Evolutionary conservation across 2,113 vertebrate genomes (phyloP), one percentile per base, ranked within the genome.

Genomic region (Calyptomena viridis): DNA sequence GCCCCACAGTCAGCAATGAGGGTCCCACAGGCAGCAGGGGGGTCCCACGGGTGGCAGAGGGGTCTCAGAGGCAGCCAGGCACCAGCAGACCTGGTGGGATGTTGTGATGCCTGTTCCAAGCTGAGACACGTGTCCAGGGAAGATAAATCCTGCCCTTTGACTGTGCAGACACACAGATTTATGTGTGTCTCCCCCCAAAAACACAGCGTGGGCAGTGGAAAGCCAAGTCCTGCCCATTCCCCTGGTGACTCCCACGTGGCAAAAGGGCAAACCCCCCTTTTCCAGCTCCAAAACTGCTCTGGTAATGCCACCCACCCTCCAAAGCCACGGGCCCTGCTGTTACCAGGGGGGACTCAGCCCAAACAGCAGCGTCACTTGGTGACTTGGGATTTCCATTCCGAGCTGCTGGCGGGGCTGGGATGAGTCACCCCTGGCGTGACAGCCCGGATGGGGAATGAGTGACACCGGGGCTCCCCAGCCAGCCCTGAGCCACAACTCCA

Each of bases 351-450:
- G 15, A 8, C 55, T 76, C 20, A 42, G 78, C 84, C 87, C 94
- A 80, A 90, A 78, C 49, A 92, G 44, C 39, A 6, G 18, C 53
- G 12, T 84, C 78, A 16, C 53, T 50, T 1, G 28, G 27, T 93
- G 96, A 87, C 14, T 56, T n/a, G 80, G 87, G 87, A 47, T 94
- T 95, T 96, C 96, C 96, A 94, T 92, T 53, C 20, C 1, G 2
- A 72, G 87, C 63, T 7, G 21, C 55, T 30, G 66, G 21, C 9
- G 5, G 52, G 55, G 42, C 69, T 50, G 84, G 62, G 68, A 12
- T 97, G 96, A 97, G 64, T 97, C 96, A 96, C 71, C 62, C 87
- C 81, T 67, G 76, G 75, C 12, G 8, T 59, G 67, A 55, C 84
- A 49, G 24, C 33, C 11, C 0, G 58, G 64, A 14, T 2, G 9